Percentiles rank a stretch among this genome's conserved stretches.
Evolutionary conservation across 2,888 invertebrate species (phyloP).

Genomic region (Zeuzera pyrina): DNA sequence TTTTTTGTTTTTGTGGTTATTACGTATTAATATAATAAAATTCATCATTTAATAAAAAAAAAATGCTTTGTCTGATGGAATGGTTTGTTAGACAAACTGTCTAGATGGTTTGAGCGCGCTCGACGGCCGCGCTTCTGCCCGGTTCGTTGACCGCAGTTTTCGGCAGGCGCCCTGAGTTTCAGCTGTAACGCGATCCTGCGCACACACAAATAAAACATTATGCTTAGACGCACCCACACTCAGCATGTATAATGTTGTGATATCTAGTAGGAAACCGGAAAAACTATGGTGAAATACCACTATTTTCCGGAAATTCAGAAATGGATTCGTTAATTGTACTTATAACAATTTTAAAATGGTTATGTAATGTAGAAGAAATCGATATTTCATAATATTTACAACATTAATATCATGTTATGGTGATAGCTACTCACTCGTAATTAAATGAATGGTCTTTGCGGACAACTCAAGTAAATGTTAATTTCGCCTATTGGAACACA

Average conservation of each 20-base stretch:
- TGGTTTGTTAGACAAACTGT: conserved; percentile 26
- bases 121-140: conserved; percentile 55
- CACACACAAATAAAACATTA: conserved; percentile 32
- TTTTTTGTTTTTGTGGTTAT: too few species aligned
- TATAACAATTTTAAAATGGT: too few species aligned
- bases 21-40: too few species aligned
- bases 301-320: conserved; percentile 25
- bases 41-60: too few species aligned
- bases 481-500: too few species aligned
- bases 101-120: conserved; percentile 29
- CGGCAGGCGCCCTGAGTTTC: conserved; percentile 70
- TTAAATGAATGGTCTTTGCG: too few species aligned
- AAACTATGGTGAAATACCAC: conserved; percentile 33
- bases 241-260: not conserved
- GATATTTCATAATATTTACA: too few species aligned
- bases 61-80: too few species aligned
- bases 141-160: conserved; percentile 67
- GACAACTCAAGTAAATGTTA: too few species aligned
- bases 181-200: conserved; percentile 69
- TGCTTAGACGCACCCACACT: conserved; percentile 13
- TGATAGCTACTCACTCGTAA: too few species aligned
- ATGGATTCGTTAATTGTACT: conserved; percentile 8
- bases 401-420: too few species aligned
- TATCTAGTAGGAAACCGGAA: conserved; percentile 33
- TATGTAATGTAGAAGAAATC: too few species aligned